phyloP scores from a whole-genome alignment of 1,140 invertebrate genomes.

The Danaus plexippus region DNA sequence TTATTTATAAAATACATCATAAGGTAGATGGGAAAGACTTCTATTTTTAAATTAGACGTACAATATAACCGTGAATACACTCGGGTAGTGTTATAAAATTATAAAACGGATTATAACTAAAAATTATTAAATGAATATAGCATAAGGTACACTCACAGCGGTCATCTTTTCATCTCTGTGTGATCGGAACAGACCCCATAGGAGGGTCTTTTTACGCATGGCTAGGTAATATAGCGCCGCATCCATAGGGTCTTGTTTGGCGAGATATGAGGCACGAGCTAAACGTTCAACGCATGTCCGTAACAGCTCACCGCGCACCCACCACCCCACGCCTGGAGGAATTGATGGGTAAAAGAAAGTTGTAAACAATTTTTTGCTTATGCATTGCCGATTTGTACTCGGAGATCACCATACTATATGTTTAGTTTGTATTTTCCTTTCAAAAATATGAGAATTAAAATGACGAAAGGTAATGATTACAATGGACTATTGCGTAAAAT shows the following conservation, averaged over 20 bases:
- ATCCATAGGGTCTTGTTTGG: constrained; percentile 95
- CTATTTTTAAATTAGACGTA: background rate
- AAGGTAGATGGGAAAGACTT: too few relatives aligned
- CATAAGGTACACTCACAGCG: constrained; percentile 36
- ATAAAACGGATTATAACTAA: background rate
- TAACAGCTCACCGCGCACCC: constrained; percentile 90
- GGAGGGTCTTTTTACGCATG: constrained; percentile 97
- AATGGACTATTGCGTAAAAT: background rate
- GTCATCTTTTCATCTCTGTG: constrained; percentile 94
- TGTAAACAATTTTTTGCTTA: too few relatives aligned
- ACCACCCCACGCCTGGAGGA: constrained; percentile 90
- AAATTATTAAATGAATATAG: background rate
- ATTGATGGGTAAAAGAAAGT: too few relatives aligned
- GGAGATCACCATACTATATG: too few relatives aligned
- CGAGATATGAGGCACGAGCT: constrained; percentile 92
- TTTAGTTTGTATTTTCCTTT: too few relatives aligned
- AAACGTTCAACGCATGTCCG: constrained; percentile 92
- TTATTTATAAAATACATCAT: too few relatives aligned
- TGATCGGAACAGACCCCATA: constrained; percentile 96
- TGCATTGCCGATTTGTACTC: too few relatives aligned
- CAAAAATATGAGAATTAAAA: too few relatives aligned
- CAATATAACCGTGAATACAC: constrained; percentile 3
- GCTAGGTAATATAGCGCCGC: constrained; percentile 98
- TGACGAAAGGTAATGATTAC: too few relatives aligned
- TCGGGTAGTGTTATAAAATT: too few relatives aligned